A percentile compares a stretch with the other conserved stretches of the same genome.
Conservation (phyloP, 2,888 invertebrate species). For the Chirona hameri region DNA sequence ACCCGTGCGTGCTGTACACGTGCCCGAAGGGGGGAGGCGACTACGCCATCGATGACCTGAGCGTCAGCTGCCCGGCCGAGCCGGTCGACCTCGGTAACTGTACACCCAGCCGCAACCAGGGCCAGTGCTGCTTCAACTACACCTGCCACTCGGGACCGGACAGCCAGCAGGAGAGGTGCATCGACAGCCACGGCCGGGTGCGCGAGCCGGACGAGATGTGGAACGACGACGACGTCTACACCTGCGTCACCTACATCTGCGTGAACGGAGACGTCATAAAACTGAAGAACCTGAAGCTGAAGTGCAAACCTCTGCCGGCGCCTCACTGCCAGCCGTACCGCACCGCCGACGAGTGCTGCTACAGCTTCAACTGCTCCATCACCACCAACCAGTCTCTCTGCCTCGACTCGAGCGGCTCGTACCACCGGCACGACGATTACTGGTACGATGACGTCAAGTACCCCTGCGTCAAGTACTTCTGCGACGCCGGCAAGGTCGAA, state of each 20-base stretch:
- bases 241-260: background rate
- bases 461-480: background rate
- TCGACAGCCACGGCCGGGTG: background rate
- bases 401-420: background rate
- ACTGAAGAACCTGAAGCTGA: background rate
- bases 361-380: slow-evolving; percentile 11
- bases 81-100: background rate
- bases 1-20: background rate
- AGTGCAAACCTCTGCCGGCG: background rate
- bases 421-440: background rate
- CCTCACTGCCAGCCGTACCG: background rate
- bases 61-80: background rate
- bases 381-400: background rate
- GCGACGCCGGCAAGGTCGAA: too few relatives aligned
- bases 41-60: background rate
- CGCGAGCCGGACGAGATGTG: background rate
- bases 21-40: background rate
- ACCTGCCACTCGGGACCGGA: background rate
- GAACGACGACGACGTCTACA: background rate
- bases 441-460: background rate
- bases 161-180: background rate
- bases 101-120: background rate
- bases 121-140: slow-evolving; percentile 25
- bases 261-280: background rate
- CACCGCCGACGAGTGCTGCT: background rate